Conservation (phyloP, 2,113 vertebrate genomes). For the Pogona vitticeps region DNA sequence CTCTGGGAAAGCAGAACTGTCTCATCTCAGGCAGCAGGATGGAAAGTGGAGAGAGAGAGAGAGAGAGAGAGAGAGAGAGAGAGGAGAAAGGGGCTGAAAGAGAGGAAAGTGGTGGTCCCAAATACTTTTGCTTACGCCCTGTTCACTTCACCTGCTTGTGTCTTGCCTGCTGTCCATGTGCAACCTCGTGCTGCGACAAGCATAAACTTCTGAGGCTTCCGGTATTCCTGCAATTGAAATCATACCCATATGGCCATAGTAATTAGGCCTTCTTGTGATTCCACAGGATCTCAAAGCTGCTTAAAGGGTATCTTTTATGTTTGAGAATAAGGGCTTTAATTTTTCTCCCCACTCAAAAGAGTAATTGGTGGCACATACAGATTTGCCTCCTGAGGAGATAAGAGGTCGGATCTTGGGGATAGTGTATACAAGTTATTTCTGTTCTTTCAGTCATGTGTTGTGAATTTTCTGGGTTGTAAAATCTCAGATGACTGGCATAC, state of each 20-base stretch:
- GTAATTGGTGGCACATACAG: not conserved
- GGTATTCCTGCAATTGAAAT: not conserved
- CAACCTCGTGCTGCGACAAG: not conserved
- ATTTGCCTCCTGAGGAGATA: too few species aligned
- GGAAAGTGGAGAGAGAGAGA: too few species aligned
- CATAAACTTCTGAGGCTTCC: not conserved
- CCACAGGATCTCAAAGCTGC: not conserved
- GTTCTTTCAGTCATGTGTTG: not conserved
- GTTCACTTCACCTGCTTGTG: too few species aligned
- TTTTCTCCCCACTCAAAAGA: not conserved
- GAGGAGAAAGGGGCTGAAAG: too few species aligned
- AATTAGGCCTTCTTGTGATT: not conserved
- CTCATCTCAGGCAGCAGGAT: too few species aligned
- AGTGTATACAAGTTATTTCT: not conserved
- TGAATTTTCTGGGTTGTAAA: too few species aligned
- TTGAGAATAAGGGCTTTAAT: not conserved
- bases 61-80: too few species aligned
- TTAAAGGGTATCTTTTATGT: not conserved
- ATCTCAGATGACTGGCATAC: too few species aligned
- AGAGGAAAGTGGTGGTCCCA: too few species aligned
- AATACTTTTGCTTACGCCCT: too few species aligned
- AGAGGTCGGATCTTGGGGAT: not conserved
- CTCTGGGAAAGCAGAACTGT: too few species aligned
- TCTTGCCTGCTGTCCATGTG: too few species aligned
- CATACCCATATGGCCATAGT: not conserved